These are phyloP conservation scores for Xenopus laevis DNA, from an alignment of 2,113 vertebrate genomes.

Conservation along the genomic window DNA sequence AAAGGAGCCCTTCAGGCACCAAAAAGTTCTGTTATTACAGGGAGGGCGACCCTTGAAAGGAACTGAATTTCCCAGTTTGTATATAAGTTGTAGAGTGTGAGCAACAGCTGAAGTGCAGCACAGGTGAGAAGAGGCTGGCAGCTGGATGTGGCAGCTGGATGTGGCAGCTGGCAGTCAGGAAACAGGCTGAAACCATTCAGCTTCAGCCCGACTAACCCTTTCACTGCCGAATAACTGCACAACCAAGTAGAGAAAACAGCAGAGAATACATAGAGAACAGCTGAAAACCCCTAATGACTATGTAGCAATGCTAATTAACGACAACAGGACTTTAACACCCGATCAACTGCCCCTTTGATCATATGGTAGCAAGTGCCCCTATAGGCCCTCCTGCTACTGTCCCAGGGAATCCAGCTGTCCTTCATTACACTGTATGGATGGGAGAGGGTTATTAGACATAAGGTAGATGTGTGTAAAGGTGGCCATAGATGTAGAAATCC, in stretches of 20 bases:
- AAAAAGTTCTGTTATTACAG: neutral
- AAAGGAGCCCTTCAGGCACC: neutral
- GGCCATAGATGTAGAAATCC: too few species aligned
- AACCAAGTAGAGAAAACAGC: neutral
- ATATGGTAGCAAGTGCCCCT: too few species aligned
- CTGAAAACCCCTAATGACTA: too few species aligned
- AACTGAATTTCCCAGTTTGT: neutral
- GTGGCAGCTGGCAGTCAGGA: conserved; percentile 12
- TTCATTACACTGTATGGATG: too few species aligned
- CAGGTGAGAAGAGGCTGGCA: conserved; percentile 1
- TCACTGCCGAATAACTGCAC: neutral
- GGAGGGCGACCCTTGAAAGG: neutral
- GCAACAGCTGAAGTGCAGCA: conserved; percentile 14
- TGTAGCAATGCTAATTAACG: too few species aligned
- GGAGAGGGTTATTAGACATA: too few species aligned
- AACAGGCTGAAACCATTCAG: neutral
- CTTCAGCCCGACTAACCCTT: neutral
- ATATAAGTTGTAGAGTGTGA: neutral
- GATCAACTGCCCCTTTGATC: too few species aligned
- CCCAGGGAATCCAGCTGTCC: too few species aligned
- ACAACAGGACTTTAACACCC: too few species aligned
- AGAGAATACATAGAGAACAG: neutral
- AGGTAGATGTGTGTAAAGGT: too few species aligned
- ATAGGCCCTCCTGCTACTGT: too few species aligned
- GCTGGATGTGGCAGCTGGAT: conserved; percentile 12